Conservation (phyloP, 2,797 vertebrate genomes). For the Chelidonichthys spinosus region DNA sequence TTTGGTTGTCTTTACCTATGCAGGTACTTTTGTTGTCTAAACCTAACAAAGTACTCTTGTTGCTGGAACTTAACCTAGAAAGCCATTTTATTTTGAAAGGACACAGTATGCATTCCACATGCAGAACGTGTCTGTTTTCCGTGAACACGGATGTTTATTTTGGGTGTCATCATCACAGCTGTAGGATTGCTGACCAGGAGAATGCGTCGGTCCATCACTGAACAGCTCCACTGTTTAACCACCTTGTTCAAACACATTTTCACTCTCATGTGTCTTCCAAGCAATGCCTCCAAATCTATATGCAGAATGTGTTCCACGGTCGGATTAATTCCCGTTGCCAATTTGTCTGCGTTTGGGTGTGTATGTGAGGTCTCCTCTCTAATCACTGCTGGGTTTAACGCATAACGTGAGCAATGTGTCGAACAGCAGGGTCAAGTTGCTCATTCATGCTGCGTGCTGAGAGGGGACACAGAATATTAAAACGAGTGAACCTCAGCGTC, state of each 20-base stretch:
- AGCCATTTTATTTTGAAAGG: neutral
- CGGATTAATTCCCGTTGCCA: conserved; percentile 54
- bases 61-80: neutral
- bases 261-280: conserved; percentile 22
- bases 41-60: neutral
- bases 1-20: neutral
- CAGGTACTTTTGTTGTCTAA: too few species aligned
- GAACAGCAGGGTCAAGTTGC: conserved; percentile 34
- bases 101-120: neutral
- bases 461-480: conserved; percentile 17
- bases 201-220: neutral
- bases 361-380: conserved; percentile 29
- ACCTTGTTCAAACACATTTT: conserved; percentile 32
- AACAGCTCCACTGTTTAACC: conserved; percentile 23
- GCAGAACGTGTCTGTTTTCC: neutral
- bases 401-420: conserved; percentile 22
- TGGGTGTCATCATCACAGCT: neutral
- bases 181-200: neutral
- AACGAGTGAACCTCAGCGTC: neutral
- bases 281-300: conserved; percentile 29
- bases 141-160: neutral
- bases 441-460: neutral
- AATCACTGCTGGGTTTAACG: conserved; percentile 35
- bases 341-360: conserved; percentile 37
- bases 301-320: conserved; percentile 25